Evolutionary conservation across 2,888 invertebrate genomes (phyloP).

Genomic region (Spodoptera exigua): DNA sequence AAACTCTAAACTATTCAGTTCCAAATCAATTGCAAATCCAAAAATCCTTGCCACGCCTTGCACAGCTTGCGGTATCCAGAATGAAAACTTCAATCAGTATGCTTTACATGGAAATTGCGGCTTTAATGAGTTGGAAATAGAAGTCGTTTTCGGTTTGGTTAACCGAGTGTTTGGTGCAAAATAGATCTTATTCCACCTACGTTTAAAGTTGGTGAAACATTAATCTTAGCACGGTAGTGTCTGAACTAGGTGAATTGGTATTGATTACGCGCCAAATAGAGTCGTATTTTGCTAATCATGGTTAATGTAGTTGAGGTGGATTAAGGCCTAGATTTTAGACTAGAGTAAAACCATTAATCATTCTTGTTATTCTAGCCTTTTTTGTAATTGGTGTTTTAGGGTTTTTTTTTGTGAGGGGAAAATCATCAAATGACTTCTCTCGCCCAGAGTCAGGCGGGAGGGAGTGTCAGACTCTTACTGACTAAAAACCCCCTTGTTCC

Average conservation of each 20-base stretch:
- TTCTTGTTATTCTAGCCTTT: constrained; percentile 7
- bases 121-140: constrained; percentile 10
- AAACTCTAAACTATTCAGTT: not conserved
- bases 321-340: constrained; percentile 26
- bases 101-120: constrained; percentile 13
- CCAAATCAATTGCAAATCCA: constrained; percentile 12
- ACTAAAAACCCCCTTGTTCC: too few species aligned
- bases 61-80: constrained; percentile 35
- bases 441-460: too few species aligned
- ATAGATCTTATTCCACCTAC: constrained; percentile 40
- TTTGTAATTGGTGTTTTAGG: constrained; percentile 7
- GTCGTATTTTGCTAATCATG: constrained; percentile 54
- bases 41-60: constrained; percentile 12
- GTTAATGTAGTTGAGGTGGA: constrained; percentile 25
- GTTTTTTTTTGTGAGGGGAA: too few species aligned
- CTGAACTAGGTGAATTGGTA: constrained; percentile 61
- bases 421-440: too few species aligned
- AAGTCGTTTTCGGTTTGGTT: constrained; percentile 16
- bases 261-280: constrained; percentile 66
- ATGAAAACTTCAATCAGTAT: constrained; percentile 27
- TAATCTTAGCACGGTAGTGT: constrained; percentile 63
- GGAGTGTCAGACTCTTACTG: too few species aligned
- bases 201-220: constrained; percentile 55
- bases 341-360: constrained; percentile 14
- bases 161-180: constrained; percentile 18